Conservation (phyloP, 2,797 vertebrate species). For the Chelon labrosus region DNA sequence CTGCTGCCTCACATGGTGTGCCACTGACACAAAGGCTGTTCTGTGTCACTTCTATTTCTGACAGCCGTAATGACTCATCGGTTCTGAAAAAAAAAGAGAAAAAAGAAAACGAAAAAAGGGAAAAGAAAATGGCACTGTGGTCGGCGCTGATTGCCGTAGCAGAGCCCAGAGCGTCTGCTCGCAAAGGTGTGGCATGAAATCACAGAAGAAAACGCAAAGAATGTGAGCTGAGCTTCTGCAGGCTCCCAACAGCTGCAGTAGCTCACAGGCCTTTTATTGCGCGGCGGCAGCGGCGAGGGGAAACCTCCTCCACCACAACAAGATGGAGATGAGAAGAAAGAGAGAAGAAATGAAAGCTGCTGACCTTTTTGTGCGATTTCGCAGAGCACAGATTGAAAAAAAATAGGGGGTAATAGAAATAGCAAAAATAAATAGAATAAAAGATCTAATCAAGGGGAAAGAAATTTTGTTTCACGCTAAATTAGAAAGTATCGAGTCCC, state of each 20-base stretch:
- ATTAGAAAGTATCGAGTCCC: background rate
- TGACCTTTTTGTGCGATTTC: background rate
- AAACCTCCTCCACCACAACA: constrained; percentile 67
- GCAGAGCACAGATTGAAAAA: constrained; percentile 22
- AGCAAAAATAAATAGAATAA: background rate
- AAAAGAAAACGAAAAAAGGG: constrained; percentile 15
- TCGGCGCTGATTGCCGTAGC: constrained; percentile 77
- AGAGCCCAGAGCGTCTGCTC: constrained; percentile 80
- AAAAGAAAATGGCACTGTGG: constrained; percentile 61
- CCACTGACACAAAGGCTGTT: constrained; percentile 80
- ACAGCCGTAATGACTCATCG: constrained; percentile 81
- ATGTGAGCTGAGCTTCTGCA: constrained; percentile 71
- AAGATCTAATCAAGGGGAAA: background rate
- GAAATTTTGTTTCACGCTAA: background rate
- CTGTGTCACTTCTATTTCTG: constrained; percentile 83
- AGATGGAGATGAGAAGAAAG: constrained; percentile 55
- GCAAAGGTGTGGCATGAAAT: constrained; percentile 79
- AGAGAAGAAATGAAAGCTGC: constrained; percentile 42
- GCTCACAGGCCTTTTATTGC: constrained; percentile 69
- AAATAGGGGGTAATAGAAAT: background rate
- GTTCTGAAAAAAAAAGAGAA: constrained; percentile 40
- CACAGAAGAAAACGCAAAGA: constrained; percentile 65
- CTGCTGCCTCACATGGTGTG: constrained; percentile 57
- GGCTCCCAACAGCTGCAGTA: constrained; percentile 72
- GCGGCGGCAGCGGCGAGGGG: constrained; percentile 38